Evolutionary conservation across 2,797 vertebrate species (phyloP).

Genomic region (Hypotaenidia okinawae): DNA sequence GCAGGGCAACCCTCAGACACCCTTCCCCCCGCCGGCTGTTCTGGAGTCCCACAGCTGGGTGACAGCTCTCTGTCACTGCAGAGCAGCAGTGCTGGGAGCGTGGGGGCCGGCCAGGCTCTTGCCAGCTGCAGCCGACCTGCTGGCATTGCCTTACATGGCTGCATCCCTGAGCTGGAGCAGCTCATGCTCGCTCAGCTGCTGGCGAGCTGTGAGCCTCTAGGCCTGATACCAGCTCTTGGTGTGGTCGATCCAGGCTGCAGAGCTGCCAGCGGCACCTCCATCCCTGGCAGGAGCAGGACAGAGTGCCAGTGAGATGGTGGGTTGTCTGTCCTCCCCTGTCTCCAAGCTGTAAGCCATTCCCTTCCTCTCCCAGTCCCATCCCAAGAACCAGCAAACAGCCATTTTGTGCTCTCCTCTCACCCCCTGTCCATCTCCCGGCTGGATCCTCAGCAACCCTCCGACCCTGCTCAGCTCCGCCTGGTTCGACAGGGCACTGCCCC

Average conservation of each 20-base stretch:
- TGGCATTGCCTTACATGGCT: slow-evolving; percentile 44
- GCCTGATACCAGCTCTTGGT: neutral
- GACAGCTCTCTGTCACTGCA: accelerated
- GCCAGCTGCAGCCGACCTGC: neutral
- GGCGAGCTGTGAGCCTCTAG: accelerated
- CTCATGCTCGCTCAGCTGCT: neutral
- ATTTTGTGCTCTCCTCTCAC: accelerated
- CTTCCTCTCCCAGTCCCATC: neutral
- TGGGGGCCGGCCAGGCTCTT: accelerated
- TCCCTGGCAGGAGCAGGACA: neutral
- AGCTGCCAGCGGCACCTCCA: neutral
- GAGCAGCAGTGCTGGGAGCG: neutral
- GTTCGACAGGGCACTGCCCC: too few species aligned
- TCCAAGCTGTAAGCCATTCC: neutral
- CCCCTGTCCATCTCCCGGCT: slow-evolving; percentile 59
- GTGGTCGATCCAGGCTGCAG: accelerated
- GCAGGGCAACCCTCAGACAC: too few species aligned
- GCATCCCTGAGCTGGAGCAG: accelerated
- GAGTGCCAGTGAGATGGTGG: neutral
- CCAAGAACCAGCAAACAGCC: neutral
- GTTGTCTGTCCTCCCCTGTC: neutral
- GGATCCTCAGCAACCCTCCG: slow-evolving; percentile 21
- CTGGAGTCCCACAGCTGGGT: slow-evolving; percentile 14
- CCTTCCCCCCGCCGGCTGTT: neutral
- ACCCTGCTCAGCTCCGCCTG: too few species aligned